These are phyloP conservation scores for Poeciliopsis retropinna DNA, from an alignment of 2,113 vertebrate genomes.

Conservation along the genomic window DNA sequence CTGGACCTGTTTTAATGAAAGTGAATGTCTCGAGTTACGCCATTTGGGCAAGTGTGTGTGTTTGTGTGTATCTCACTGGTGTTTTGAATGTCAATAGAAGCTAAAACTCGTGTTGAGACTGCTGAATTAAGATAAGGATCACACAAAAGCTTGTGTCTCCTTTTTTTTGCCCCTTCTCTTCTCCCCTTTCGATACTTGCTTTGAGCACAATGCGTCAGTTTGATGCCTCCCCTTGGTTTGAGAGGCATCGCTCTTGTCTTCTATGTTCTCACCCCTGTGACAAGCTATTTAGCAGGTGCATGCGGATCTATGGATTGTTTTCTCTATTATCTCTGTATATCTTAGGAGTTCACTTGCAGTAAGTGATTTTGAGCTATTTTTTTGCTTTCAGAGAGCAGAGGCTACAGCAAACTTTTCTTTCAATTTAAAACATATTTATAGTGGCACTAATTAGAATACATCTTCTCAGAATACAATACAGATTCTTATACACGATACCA, in stretches of 20 bases:
- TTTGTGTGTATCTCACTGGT: slow-evolving; percentile 53
- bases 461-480: too few relatives aligned
- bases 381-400: slow-evolving; percentile 32
- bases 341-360: slow-evolving; percentile 44
- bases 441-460: neutral
- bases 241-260: slow-evolving; percentile 49
- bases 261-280: slow-evolving; percentile 52
- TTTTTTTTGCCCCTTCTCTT: slow-evolving; percentile 41
- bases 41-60: slow-evolving; percentile 55
- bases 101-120: slow-evolving; percentile 74
- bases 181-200: slow-evolving; percentile 35
- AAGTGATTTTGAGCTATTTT: slow-evolving; percentile 37
- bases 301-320: slow-evolving; percentile 25
- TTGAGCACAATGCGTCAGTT: slow-evolving; percentile 60
- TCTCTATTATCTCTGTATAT: slow-evolving; percentile 27
- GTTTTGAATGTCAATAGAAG: slow-evolving; percentile 82
- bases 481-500: slow-evolving; percentile 68
- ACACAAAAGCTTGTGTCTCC: slow-evolving; percentile 71
- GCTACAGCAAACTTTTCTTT: neutral
- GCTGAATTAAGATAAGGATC: slow-evolving; percentile 81
- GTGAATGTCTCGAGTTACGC: slow-evolving; percentile 73
- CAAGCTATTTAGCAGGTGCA: slow-evolving; percentile 68
- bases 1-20: slow-evolving; percentile 73
- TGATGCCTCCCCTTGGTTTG: slow-evolving; percentile 55
- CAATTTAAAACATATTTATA: neutral